Conservation (phyloP, 1,140 invertebrate species). For the Pseudomyrmex dendroicus region DNA sequence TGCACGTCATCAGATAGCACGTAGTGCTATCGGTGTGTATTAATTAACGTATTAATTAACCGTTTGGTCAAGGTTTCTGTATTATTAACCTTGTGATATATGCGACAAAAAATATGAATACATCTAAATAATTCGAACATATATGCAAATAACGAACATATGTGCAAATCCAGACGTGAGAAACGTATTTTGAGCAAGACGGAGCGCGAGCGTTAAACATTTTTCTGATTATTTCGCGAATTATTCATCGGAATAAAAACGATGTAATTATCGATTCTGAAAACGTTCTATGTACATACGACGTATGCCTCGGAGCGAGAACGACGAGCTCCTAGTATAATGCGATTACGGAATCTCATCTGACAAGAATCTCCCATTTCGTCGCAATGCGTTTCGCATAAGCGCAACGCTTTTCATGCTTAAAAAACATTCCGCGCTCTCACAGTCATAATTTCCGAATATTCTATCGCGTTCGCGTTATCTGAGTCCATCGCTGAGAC, state of each 20-base stretch:
- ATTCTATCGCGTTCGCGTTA: neutral
- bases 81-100: too few species aligned
- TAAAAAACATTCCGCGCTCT: constrained; percentile 35
- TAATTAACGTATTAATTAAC: too few species aligned
- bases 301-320: constrained; percentile 26
- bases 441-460: constrained; percentile 33
- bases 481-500: neutral
- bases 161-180: neutral
- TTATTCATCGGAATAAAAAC: constrained; percentile 23
- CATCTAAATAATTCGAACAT: neutral
- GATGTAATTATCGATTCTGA: constrained; percentile 56
- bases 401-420: constrained; percentile 33
- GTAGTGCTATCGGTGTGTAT: neutral
- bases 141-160: too few species aligned
- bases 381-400: constrained; percentile 37
- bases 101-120: neutral
- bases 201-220: neutral
- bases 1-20: too few species aligned
- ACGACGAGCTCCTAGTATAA: constrained; percentile 40
- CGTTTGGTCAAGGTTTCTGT: neutral
- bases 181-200: neutral
- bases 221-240: constrained; percentile 24
- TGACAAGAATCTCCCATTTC: constrained; percentile 61
- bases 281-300: constrained; percentile 45
- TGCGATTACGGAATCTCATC: constrained; percentile 57